Conservation (phyloP, 2,888 invertebrate species). For the Drosophila mercatorum region DNA sequence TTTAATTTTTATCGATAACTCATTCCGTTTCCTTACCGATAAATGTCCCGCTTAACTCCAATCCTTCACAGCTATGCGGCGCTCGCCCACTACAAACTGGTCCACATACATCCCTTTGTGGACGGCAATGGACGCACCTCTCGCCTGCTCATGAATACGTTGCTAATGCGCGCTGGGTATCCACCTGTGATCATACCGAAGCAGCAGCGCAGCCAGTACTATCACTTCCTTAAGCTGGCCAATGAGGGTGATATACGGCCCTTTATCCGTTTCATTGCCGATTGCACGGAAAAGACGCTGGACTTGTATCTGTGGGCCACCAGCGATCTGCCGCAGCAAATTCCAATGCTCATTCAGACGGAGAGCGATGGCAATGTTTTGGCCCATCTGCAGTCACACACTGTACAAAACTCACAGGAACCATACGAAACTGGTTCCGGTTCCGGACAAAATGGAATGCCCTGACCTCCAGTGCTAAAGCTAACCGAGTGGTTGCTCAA, state of each 20-base stretch:
- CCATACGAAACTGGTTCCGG: conserved; percentile 42
- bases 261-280: conserved; percentile 97
- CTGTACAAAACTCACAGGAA: conserved; percentile 31
- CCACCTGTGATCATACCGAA: conserved; percentile 98
- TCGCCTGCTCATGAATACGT: conserved; percentile 96
- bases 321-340: conserved; percentile 89
- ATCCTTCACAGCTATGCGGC: conserved; percentile 91
- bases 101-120: conserved; percentile 98
- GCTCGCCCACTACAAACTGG: conserved; percentile 97
- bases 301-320: conserved; percentile 95
- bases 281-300: conserved; percentile 94
- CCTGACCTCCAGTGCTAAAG: conserved; percentile 50
- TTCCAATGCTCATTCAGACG: conserved; percentile 87
- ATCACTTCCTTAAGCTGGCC: conserved; percentile 94
- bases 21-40: no score
- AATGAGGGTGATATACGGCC: conserved; percentile 98
- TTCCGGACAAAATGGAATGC: conserved; percentile 47
- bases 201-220: conserved; percentile 93
- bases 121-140: conserved; percentile 99
- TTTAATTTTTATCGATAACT: no score
- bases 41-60: background rate
- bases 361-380: conserved; percentile 77
- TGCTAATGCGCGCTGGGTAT: conserved; percentile 97
- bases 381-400: conserved; percentile 57
- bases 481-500: conserved; percentile 13